phyloP scores from a whole-genome alignment of 2,113 vertebrate genomes.

The Dendropsophus ebraccatus region DNA sequence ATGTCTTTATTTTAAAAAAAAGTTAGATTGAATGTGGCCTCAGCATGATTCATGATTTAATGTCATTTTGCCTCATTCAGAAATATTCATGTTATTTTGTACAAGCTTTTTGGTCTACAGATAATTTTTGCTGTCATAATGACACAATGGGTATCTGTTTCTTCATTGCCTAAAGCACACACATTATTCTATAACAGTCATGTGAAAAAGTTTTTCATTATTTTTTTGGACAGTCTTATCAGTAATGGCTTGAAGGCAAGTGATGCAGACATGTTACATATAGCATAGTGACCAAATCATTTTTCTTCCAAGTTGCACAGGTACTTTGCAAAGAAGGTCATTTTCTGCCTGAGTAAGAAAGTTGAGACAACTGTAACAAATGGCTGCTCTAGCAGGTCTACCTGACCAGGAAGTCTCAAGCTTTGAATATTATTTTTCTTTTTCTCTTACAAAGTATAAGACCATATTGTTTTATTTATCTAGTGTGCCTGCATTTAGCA shows the following conservation, averaged over 20 bases:
- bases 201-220: background rate
- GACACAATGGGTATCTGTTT: background rate
- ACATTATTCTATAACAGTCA: background rate
- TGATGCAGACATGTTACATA: conserved; percentile 15
- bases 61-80: too few species aligned
- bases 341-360: conserved; percentile 37
- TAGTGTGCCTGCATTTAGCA: too few species aligned
- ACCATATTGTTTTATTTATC: background rate
- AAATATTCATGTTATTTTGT: too few species aligned
- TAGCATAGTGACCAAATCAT: background rate
- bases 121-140: background rate
- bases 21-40: too few species aligned
- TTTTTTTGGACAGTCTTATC: background rate
- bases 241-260: conserved; percentile 19
- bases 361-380: conserved; percentile 42
- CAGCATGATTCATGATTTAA: too few species aligned
- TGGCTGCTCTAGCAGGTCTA: conserved; percentile 13
- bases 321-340: conserved; percentile 19
- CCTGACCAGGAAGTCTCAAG: background rate
- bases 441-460: background rate
- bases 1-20: too few species aligned
- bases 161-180: background rate
- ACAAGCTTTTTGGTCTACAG: background rate
- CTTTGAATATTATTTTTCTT: background rate
- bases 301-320: conserved; percentile 30